phyloP scores from a whole-genome alignment of 2,888 invertebrate species.

The Choreutis nemorana region DNA sequence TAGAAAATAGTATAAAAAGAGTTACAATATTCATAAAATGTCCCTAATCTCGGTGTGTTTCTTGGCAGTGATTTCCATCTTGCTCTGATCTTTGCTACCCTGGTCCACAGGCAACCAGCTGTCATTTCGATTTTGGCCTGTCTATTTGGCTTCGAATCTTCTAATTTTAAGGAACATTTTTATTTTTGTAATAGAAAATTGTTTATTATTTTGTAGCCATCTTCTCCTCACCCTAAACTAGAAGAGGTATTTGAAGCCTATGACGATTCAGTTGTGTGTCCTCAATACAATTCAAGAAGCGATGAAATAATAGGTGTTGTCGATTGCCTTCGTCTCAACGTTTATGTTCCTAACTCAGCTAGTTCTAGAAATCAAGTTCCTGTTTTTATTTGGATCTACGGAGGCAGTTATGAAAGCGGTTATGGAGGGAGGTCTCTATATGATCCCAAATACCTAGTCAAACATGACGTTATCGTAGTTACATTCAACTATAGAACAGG shows the following conservation, averaged over 20 bases:
- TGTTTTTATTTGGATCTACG: conserved; percentile 33
- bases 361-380: conserved; percentile 22
- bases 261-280: conserved; percentile 30
- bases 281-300: conserved; percentile 25
- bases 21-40: too few species aligned
- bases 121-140: too few species aligned
- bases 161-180: too few species aligned
- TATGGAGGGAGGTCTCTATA: conserved; percentile 18
- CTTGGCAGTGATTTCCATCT: too few species aligned
- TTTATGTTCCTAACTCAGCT: conserved; percentile 28
- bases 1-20: too few species aligned
- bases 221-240: conserved; percentile 23
- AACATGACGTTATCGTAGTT: conserved; percentile 30
- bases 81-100: too few species aligned
- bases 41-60: too few species aligned
- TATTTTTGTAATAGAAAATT: background rate
- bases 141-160: too few species aligned
- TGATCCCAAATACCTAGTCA: conserved; percentile 28
- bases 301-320: conserved; percentile 19
- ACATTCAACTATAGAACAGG: conserved; percentile 37
- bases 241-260: conserved; percentile 27
- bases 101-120: too few species aligned
- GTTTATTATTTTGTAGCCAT: conserved; percentile 23
- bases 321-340: conserved; percentile 31
- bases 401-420: conserved; percentile 25